phyloP scores from a whole-genome alignment of 2,113 vertebrate species.

The Macheiramphus alcinus region DNA sequence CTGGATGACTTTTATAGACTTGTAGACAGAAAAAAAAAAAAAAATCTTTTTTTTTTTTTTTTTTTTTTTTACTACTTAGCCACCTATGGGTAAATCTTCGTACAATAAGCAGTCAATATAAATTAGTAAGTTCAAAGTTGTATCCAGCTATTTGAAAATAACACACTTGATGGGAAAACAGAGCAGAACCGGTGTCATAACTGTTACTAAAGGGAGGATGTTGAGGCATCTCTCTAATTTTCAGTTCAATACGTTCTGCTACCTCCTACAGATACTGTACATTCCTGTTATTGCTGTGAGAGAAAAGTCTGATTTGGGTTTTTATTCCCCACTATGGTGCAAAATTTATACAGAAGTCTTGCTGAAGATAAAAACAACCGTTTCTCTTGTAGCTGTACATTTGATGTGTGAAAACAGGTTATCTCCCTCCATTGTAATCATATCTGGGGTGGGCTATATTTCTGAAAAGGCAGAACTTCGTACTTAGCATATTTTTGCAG shows the following conservation, averaged over 20 bases:
- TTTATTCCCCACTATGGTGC: not conserved
- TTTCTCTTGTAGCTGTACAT: not conserved
- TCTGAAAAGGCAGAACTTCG: not conserved
- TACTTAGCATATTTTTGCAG: not conserved
- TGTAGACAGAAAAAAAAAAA: not conserved
- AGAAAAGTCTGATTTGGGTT: not conserved
- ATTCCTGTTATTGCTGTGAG: not conserved
- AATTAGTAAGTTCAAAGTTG: not conserved
- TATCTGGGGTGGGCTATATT: not conserved
- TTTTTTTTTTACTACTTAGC: not conserved
- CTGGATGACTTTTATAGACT: not conserved
- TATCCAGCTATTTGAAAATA: not conserved
- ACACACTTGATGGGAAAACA: fast-evolving
- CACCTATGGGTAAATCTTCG: not conserved
- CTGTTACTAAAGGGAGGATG: not conserved
- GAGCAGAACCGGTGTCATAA: not conserved
- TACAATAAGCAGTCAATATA: not conserved
- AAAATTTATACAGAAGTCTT: not conserved
- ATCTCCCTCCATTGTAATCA: fast-evolving
- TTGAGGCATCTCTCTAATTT: not conserved
- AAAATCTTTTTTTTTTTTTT: no score
- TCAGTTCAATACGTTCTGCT: fast-evolving
- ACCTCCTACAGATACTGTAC: not conserved
- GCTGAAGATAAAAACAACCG: not conserved
- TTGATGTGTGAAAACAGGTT: no score